phyloP scores from a whole-genome alignment of 2,797 vertebrate genomes.

The Tadarida brasiliensis region DNA sequence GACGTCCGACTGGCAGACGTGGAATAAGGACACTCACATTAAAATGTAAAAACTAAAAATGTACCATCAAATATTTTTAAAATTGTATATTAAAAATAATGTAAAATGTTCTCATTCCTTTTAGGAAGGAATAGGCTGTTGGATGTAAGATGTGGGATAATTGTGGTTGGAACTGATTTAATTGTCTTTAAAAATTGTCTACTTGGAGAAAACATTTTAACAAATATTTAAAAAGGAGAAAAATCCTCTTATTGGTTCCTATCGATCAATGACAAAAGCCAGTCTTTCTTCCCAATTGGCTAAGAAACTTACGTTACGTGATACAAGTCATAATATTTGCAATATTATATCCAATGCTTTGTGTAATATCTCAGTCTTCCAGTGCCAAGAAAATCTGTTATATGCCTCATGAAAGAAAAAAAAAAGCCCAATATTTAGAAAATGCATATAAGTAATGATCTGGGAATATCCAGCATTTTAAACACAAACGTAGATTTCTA shows the following conservation, averaged over 20 bases:
- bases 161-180: neutral
- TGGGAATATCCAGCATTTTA: constrained; percentile 46
- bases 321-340: neutral
- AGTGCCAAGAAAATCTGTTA: neutral
- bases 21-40: neutral
- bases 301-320: neutral
- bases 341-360: neutral
- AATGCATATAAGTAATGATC: neutral
- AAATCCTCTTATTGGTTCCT: neutral
- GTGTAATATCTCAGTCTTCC: neutral
- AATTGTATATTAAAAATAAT: neutral
- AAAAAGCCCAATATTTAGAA: constrained; percentile 4
- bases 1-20: neutral
- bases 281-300: neutral
- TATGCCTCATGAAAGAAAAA: neutral
- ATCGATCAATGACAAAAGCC: neutral
- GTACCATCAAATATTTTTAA: neutral
- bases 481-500: neutral
- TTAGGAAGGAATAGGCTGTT: neutral
- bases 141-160: neutral
- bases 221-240: constrained; percentile 39
- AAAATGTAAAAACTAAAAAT: neutral
- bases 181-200: neutral
- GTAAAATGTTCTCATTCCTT: neutral
- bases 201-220: constrained; percentile 8